Base-by-base conservation (phyloP, 2,797 vertebrate genomes). In the Neomorphus geoffroyi region DNA sequence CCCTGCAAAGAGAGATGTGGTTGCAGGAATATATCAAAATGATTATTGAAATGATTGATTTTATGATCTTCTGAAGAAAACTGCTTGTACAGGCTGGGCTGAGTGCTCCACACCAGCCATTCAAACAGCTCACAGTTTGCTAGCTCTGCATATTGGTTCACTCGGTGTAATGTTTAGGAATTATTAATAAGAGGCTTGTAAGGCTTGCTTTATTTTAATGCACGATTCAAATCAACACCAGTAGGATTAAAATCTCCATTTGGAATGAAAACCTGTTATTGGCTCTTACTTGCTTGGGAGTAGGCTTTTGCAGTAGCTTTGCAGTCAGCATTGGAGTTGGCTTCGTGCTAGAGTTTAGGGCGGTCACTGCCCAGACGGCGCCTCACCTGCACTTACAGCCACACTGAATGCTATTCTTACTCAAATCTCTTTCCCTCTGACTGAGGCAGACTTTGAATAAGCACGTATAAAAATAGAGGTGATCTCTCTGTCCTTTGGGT, bases 121-220 rank as follows among this genome's bases (percentile, higher is more conserved):
- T 82, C 60, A 77, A 93, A 91, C 83, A 87, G 83, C 71, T 91
- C 80, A 18, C 39, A 7, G 32, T 90, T 41, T 85, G 93, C 78
- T 57, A 41, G 48, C 28, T 94, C 83, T 92, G 94, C 80, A 12
- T 53, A 28, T 89, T 70, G 74, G 60, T 75, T 45, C 75, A 43
- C 39, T 46, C 61, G 5, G 12, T 61, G 70, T 61, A 72, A 18
- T 39, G 75, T 80, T 92, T 83, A 80, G 90, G 75, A 83, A 95
- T 95, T 93, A 92, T 90, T 95, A 93, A 93, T 73, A 71, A 88
- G 88, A 66, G 60, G 33, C 50, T 93, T 60, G 58, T 56, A n/a
- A 84, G 56, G 56, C 62, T 83, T 86, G 75, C 33, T 90, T 86
- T 61, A 57, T 66, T 88, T 80, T n/a, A 71, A 62, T 37, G 16